phyloP scores from a whole-genome alignment of 2,113 vertebrate species.

The Hiodon alosoides region DNA sequence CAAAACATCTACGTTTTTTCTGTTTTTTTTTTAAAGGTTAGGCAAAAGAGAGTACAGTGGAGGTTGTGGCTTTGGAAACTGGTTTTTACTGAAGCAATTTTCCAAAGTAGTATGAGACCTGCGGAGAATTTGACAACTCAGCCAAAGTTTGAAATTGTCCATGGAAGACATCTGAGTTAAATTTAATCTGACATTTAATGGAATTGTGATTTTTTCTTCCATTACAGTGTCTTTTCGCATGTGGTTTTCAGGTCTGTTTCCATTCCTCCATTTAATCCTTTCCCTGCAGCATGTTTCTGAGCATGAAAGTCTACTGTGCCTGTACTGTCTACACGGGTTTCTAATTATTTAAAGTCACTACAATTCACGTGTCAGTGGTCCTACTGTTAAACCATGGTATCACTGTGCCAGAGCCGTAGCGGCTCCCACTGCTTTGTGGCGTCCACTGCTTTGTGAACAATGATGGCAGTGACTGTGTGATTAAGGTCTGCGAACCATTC shows the following conservation, averaged over 20 bases:
- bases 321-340: too few species aligned
- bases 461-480: too few species aligned
- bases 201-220: background rate
- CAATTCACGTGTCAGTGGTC: background rate
- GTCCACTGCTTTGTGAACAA: too few species aligned
- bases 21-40: background rate
- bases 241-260: background rate
- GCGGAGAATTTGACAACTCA: background rate
- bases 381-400: background rate
- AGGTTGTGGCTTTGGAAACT: background rate
- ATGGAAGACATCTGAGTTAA: background rate
- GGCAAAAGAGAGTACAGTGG: background rate
- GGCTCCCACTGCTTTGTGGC: too few species aligned
- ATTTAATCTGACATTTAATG: background rate
- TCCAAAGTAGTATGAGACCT: background rate
- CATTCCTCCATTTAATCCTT: background rate
- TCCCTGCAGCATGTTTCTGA: too few species aligned
- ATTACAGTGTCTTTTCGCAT: background rate
- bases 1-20: background rate
- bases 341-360: too few species aligned
- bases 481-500: background rate
- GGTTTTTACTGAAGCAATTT: background rate
- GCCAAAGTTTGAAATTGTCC: conserved; percentile 4
- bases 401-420: background rate
- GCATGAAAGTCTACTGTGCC: too few species aligned